Conservation (phyloP, 2,888 invertebrate species). For the Siphonodentalium dalli region DNA sequence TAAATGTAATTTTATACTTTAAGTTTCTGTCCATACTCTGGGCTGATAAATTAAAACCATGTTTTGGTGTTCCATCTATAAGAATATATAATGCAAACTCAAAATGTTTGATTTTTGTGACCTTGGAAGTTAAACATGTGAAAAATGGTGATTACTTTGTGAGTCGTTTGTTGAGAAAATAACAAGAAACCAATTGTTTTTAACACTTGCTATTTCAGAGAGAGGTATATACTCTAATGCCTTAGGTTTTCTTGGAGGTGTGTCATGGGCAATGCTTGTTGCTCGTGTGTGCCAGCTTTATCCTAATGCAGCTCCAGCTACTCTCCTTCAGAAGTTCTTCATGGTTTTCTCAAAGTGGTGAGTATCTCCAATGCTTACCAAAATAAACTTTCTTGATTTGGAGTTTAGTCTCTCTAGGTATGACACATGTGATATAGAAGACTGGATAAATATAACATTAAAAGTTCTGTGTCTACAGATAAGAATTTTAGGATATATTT, state of each 20-base stretch:
- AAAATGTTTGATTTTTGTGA: neutral
- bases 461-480: too few relatives aligned
- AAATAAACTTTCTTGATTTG: too few relatives aligned
- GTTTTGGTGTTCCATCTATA: too few relatives aligned
- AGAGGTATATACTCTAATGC: constrained; percentile 98
- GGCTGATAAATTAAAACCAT: too few relatives aligned
- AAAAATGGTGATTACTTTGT: neutral
- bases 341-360: constrained; percentile 95
- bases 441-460: neutral
- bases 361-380: constrained; percentile 20
- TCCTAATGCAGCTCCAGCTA: constrained; percentile 94
- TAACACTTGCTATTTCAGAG: constrained; percentile 61
- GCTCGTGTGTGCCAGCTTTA: constrained; percentile 98
- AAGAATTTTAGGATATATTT: too few relatives aligned
- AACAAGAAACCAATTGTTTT: neutral
- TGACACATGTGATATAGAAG: neutral
- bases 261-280: constrained; percentile 99
- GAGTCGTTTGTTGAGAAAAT: neutral
- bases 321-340: constrained; percentile 97
- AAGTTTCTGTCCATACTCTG: too few relatives aligned
- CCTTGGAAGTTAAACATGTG: too few relatives aligned
- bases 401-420: neutral
- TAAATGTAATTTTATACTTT: too few relatives aligned
- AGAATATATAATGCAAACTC: too few relatives aligned
- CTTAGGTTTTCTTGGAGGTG: constrained; percentile 96